Conservation (phyloP, 2,888 invertebrate species). For the Polymixis lichenea region DNA sequence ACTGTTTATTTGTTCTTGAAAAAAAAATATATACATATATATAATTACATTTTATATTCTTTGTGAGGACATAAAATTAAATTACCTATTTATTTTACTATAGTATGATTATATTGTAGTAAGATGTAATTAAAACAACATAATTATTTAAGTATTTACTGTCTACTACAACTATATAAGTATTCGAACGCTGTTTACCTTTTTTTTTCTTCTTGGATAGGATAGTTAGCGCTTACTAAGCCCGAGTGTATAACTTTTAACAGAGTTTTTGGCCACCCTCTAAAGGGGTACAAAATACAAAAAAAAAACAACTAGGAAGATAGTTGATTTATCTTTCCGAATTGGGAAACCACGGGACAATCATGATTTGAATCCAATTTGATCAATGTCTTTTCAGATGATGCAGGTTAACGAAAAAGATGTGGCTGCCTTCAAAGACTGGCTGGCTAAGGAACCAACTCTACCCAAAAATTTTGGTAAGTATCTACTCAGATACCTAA, state of each 20-base stretch:
- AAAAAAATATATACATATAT: too few relatives aligned
- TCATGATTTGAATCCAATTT: not conserved
- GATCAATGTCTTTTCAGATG: constrained; percentile 75
- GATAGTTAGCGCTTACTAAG: not conserved
- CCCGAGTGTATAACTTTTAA: not conserved
- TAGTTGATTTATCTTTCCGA: too few relatives aligned
- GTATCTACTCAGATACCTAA: constrained; percentile 48
- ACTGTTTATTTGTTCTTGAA: too few relatives aligned
- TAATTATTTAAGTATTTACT: too few relatives aligned
- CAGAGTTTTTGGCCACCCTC: too few relatives aligned
- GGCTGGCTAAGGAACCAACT: constrained; percentile 92
- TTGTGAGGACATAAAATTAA: not conserved
- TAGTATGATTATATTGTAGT: not conserved
- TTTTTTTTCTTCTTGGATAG: not conserved
- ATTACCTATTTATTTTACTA: not conserved
- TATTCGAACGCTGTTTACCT: too few relatives aligned
- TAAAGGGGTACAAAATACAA: too few relatives aligned
- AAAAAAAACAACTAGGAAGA: too few relatives aligned
- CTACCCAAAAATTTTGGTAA: constrained; percentile 92
- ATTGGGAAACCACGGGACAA: not conserved
- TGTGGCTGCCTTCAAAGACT: constrained; percentile 92
- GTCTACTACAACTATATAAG: not conserved
- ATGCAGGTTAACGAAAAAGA: constrained; percentile 89
- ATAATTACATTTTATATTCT: too few relatives aligned
- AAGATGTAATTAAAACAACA: not conserved